Percentiles rank a stretch among this genome's conserved stretches.
Conservation (phyloP, 2,797 vertebrate species). For the Poecile montanus region DNA sequence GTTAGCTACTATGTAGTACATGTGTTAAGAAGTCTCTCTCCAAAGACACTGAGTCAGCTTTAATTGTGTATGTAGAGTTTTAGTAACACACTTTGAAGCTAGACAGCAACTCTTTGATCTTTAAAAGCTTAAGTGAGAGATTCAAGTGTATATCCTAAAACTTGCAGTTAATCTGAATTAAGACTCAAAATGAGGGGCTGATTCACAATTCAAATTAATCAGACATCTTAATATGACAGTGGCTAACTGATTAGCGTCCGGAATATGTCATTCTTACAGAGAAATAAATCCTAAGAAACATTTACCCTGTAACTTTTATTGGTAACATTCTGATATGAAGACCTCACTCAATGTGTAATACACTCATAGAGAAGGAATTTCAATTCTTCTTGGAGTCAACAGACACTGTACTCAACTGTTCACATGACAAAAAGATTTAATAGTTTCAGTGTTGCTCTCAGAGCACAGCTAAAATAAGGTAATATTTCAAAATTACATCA, state of each 20-base stretch:
- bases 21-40: not conserved
- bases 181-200: slow-evolving; percentile 7
- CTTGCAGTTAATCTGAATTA: slow-evolving; percentile 52
- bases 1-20: not conserved
- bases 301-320: not conserved
- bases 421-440: not conserved
- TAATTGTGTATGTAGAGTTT: slow-evolving; percentile 27
- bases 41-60: not conserved
- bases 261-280: not conserved
- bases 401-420: not conserved
- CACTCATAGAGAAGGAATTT: not conserved
- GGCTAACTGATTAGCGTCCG: not conserved
- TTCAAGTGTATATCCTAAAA: slow-evolving; percentile 2
- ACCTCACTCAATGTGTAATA: not conserved
- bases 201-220: slow-evolving; percentile 30
- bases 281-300: not conserved
- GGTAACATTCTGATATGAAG: not conserved
- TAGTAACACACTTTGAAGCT: slow-evolving; percentile 32
- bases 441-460: not conserved
- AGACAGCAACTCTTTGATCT: slow-evolving; percentile 51
- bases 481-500: not conserved
- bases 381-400: not conserved
- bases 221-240: slow-evolving; percentile 26
- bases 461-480: not conserved
- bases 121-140: slow-evolving; percentile 21